A percentile compares a stretch with the other conserved stretches of the same genome.
Conservation (phyloP, 92 coral and sea anemone genomes). For the Parazoanthus swiftii region DNA sequence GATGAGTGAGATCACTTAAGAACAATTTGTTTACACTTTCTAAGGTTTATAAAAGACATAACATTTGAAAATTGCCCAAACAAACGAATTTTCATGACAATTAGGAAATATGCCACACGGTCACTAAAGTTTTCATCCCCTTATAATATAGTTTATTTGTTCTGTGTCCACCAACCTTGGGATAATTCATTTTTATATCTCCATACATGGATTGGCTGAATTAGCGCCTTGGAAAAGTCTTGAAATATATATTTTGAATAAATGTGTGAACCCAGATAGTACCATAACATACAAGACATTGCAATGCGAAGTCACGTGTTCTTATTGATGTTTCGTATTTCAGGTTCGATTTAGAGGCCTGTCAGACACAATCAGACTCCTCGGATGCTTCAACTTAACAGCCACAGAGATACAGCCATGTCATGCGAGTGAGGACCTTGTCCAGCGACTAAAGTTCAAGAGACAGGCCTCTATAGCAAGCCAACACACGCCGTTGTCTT, state of each 20-base stretch:
- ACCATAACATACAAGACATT: background rate
- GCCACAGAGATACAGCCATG: slow-evolving; percentile 53
- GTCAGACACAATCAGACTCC: slow-evolving; percentile 88
- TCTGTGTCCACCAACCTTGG: too few relatives aligned
- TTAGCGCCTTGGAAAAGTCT: too few relatives aligned
- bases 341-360: slow-evolving; percentile 94
- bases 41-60: too few relatives aligned
- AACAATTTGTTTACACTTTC: too few relatives aligned
- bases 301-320: background rate
- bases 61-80: too few relatives aligned
- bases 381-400: slow-evolving; percentile 83
- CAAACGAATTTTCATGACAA: too few relatives aligned
- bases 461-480: slow-evolving; percentile 47
- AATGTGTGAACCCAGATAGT: background rate
- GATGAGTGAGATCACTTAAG: too few relatives aligned
- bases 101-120: too few relatives aligned
- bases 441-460: slow-evolving; percentile 35
- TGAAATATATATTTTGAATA: background rate
- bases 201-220: too few relatives aligned
- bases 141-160: too few relatives aligned
- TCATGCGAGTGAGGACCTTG: slow-evolving; percentile 46
- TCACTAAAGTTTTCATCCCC: too few relatives aligned
- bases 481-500: slow-evolving; percentile 59
- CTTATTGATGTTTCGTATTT: background rate
- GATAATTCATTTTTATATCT: too few relatives aligned